Base-by-base conservation (phyloP, 2,113 vertebrate genomes). In the human (Homo sapiens) region DNA sequence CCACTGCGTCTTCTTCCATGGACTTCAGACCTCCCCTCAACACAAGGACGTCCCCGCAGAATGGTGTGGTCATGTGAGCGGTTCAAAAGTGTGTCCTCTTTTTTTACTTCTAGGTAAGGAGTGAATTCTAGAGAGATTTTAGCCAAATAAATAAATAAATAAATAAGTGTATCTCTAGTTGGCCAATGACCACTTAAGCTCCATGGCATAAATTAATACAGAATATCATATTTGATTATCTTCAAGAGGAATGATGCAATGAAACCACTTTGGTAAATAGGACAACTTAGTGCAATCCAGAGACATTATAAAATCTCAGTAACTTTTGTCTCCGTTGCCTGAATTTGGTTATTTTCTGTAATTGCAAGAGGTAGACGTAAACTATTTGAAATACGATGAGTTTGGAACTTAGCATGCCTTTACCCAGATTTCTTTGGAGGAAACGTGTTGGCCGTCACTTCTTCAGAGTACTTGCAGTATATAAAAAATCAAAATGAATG, bases 61-160 rank as follows among this genome's bases (percentile, higher is more conserved):
- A 43, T 55, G 4, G 1, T 27, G 68, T 76, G 55, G 5, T 40
- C 35, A n/a, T 0, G 2, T 11, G 22, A 38, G 20, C 8, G 50
- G 16, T n/a, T 40, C 8, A 1, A 45, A 80, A 43, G 8, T 7
- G 8, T 14, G 9, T 20, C 30, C 10, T 40, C 13, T 8, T 22
- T 64, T 81, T 35, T 17, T 16, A 78, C 38, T 52, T 81, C 94
- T 79, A 81, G 8, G 14, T 55, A 84, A 90, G 27, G 73, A 82
- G n/a, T 30, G 8, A 85, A 88, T 85, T 59, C 14, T 40, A 43
- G 48, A 84, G 81, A 90, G 38, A 68, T 32, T 38, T 72, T 22
- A 88, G 40, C 61, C 38, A 59, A 25, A 40, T n/a, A n/a, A n/a
- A n/a, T n/a, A n/a, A n/a, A n/a, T n/a, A 95, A 95, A 72, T 73